Evolutionary conservation across 92 coral and sea anemone genomes (phyloP), one percentile per base, ranked within the genome.

Genomic region (Parazoanthus atlanticus): DNA sequence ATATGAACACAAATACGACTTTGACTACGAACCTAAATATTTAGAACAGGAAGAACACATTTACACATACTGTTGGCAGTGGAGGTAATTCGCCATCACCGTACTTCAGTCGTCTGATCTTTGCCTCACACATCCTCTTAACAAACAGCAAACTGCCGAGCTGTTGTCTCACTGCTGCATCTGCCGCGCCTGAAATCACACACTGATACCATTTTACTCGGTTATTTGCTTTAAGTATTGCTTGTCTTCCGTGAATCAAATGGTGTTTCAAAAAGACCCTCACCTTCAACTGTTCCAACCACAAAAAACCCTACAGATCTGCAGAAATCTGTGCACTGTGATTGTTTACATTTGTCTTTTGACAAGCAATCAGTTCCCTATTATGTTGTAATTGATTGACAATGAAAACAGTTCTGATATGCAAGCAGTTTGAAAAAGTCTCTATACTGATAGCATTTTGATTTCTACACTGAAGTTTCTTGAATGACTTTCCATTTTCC

Each of bases 61-160:
- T 0, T 46, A 15, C 30, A 70, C 89, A 70, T 88, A 95, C 98
- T 86, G 89, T 87, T 75, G 95, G 94, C 5, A 94, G 81, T 32
- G 93, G 90, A 23, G 99, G 98, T 16, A 95, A 78, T 72, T 96
- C 98, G 29, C 93, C 94, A 78, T 94, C 94, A 40, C 98, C 99
- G 90, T 92, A 95, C 82, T 96, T 91, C 26, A 96, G 85, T 29
- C 91, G 91, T 76, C 92, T 84, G 49, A 93, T 95, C 86, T 93
- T 96, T 38, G 98, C 98, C 88, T 93, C 98, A 84, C 99, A 96
- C 23, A 96, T 93, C 41, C 92, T 96, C 92, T 86, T 89, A 10
- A 95, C 98, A 89, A 93, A 96, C 93, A 96, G 78, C 85, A 96
- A 90, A 88, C 99, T 95, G 82, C 99, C 94, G 38, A 96, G 92